Evolutionary conservation across 2,797 vertebrate species (phyloP).

Genomic region (Jordanella pulchra): DNA sequence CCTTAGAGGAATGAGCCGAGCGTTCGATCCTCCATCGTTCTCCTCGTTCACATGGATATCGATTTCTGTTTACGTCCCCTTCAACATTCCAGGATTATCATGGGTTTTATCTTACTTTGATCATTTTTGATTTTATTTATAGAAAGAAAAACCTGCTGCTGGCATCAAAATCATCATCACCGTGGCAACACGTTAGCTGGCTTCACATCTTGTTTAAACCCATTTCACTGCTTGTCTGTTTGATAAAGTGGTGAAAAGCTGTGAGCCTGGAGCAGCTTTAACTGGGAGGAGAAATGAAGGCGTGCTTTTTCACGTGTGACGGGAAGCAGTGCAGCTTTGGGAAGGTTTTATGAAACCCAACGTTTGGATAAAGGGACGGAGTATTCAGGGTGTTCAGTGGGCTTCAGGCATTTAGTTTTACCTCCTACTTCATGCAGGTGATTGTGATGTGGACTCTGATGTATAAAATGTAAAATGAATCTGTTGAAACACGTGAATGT

Average conservation of each 20-base stretch:
- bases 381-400: constrained; percentile 16
- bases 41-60: constrained; percentile 43
- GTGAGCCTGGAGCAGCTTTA: constrained; percentile 23
- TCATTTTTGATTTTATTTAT: constrained; percentile 24
- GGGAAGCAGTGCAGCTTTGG: constrained; percentile 25
- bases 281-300: constrained; percentile 27
- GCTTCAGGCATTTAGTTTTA: constrained; percentile 47
- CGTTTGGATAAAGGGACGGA: constrained; percentile 57
- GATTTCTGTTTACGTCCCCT: constrained; percentile 54
- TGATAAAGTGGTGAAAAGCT: constrained; percentile 32
- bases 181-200: background rate
- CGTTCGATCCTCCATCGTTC: no score
- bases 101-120: constrained; percentile 14
- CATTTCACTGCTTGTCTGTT: constrained; percentile 21
- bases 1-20: constrained; percentile 86
- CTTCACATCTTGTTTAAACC: constrained; percentile 12
- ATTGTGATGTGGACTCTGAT: constrained; percentile 62
- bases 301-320: constrained; percentile 17
- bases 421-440: constrained; percentile 68
- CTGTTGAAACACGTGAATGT: constrained; percentile 51
- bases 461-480: constrained; percentile 60
- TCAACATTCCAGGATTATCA: constrained; percentile 61
- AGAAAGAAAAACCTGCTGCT: background rate
- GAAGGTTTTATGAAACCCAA: constrained; percentile 10
- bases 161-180: constrained; percentile 11